Conservation (phyloP, 2,888 invertebrate species). For the Diachrysia chrysitis region DNA sequence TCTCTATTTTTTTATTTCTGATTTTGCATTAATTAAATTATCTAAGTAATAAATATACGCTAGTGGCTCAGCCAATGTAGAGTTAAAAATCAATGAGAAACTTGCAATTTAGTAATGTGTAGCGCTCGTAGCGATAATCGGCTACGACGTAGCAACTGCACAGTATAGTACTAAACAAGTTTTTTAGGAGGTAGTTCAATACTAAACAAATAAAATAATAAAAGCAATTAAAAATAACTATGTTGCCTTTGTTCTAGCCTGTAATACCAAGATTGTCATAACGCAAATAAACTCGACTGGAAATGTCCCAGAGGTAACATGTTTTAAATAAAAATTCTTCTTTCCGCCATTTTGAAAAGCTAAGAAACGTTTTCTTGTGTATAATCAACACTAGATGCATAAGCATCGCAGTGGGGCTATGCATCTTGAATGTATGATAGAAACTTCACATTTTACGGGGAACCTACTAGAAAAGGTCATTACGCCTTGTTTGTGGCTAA, state of each 20-base stretch:
- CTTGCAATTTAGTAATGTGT: too few relatives aligned
- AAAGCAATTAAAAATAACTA: conserved; percentile 3
- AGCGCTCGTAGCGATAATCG: background rate
- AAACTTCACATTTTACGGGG: conserved; percentile 19
- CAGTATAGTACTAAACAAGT: background rate
- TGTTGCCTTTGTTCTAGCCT: background rate
- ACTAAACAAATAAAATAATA: background rate
- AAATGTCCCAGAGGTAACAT: conserved; percentile 6
- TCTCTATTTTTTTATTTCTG: too few relatives aligned
- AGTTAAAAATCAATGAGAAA: too few relatives aligned
- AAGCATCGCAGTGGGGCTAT: conserved; percentile 24
- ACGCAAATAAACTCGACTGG: conserved; percentile 3
- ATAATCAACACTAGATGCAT: conserved; percentile 35
- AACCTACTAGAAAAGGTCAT: conserved; percentile 6
- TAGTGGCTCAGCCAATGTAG: too few relatives aligned
- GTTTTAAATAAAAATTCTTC: conserved; percentile 24
- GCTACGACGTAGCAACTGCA: background rate
- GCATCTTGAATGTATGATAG: conserved; percentile 18
- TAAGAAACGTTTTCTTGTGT: conserved; percentile 33
- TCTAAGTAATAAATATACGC: too few relatives aligned
- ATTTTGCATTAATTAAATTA: too few relatives aligned
- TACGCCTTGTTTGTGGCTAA: background rate
- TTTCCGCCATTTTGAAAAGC: conserved; percentile 17
- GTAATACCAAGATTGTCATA: background rate
- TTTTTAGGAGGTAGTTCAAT: background rate